These are phyloP conservation scores for Pilophorus perplexus DNA, from an alignment of 2,888 invertebrate genomes.

Conservation along the genomic window DNA sequence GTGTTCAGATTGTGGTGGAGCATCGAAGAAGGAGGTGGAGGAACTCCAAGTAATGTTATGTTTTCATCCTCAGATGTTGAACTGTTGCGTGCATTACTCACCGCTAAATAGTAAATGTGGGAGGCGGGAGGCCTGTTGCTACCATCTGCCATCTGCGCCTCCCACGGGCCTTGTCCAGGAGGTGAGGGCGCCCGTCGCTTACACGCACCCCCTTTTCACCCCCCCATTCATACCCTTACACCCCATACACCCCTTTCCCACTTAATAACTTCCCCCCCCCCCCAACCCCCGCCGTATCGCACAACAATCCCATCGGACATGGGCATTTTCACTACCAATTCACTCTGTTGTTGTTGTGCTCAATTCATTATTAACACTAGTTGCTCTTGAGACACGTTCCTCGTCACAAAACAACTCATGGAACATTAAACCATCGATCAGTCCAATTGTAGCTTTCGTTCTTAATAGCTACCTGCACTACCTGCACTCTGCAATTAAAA, in stretches of 20 bases:
- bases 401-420: too few species aligned
- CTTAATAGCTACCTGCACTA: too few species aligned
- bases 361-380: conserved; percentile 11
- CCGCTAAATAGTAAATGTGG: conserved; percentile 26
- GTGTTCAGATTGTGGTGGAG: too few species aligned
- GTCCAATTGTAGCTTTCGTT: too few species aligned
- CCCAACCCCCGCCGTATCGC: neutral
- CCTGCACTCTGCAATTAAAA: too few species aligned
- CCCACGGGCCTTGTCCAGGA: conserved; percentile 5
- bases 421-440: too few species aligned
- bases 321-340: neutral
- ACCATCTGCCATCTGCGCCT: conserved; percentile 27
- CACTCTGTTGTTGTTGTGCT: neutral
- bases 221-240: neutral
- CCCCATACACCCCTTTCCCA: neutral
- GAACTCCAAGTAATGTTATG: too few species aligned
- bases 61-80: conserved; percentile 25
- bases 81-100: conserved; percentile 30
- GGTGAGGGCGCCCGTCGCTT: conserved; percentile 12
- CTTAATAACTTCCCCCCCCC: neutral
- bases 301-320: neutral
- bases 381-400: conserved; percentile 13
- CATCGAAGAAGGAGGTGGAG: too few species aligned
- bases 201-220: neutral
- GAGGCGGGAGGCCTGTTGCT: conserved; percentile 33